These are phyloP conservation scores for Smutsia gigantea DNA, from an alignment of 2,797 vertebrate species.

Conservation along the genomic window DNA sequence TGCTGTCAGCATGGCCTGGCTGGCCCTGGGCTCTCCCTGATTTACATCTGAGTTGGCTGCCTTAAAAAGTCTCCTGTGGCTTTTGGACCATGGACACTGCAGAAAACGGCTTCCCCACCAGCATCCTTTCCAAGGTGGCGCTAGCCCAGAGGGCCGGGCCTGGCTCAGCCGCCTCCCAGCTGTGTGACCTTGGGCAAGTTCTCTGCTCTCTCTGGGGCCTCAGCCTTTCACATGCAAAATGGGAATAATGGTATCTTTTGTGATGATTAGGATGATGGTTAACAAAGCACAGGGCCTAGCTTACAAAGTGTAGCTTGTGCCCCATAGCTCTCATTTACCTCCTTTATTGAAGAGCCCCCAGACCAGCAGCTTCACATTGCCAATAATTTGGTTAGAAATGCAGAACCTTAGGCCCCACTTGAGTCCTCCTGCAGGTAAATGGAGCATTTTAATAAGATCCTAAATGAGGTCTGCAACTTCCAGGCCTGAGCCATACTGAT, in stretches of 20 bases:
- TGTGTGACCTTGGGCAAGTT: constrained; percentile 8
- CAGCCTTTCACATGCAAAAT: not conserved
- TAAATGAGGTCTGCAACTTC: not conserved
- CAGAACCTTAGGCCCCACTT: not conserved
- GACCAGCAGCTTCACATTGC: not conserved
- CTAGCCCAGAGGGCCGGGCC: constrained; percentile 12
- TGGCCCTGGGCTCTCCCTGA: constrained; percentile 60
- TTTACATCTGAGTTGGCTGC: constrained; percentile 74
- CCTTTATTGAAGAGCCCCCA: not conserved
- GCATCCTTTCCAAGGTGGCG: constrained; percentile 71
- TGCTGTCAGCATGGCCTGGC: constrained; percentile 34
- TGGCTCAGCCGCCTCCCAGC: not conserved
- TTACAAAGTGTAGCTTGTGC: not conserved
- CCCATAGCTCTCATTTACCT: not conserved
- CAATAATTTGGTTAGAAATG: not conserved
- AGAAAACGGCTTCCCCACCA: constrained; percentile 60
- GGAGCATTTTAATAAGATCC: not conserved
- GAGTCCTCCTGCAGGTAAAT: not conserved
- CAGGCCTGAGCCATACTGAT: not conserved
- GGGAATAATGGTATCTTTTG: not conserved
- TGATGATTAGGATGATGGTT: not conserved
- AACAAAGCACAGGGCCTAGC: not conserved
- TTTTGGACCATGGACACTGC: constrained; percentile 53
- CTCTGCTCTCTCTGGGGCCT: not conserved
- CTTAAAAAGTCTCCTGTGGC: constrained; percentile 60